phyloP scores from a whole-genome alignment of 2,113 vertebrate genomes.

The Serinus canaria region DNA sequence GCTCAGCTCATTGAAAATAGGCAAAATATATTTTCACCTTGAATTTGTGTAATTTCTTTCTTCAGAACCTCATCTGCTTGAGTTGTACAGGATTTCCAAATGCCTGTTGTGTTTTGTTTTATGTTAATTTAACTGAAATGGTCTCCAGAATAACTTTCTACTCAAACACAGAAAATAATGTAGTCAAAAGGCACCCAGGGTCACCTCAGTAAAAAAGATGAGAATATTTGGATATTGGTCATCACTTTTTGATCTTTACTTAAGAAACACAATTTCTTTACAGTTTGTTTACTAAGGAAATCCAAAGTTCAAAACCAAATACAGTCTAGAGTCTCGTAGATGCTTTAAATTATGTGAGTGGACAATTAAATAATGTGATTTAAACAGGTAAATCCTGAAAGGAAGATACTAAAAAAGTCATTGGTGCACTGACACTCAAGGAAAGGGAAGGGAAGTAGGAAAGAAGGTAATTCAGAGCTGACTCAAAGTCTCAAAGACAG shows the following conservation, averaged over 20 bases:
- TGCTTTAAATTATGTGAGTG: background rate
- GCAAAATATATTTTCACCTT: background rate
- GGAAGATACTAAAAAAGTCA: background rate
- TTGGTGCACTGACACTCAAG: background rate
- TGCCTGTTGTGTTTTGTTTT: background rate
- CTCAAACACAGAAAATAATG: background rate
- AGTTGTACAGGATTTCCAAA: background rate
- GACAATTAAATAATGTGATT: background rate
- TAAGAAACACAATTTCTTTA: background rate
- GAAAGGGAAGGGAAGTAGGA: background rate
- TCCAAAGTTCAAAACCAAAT: background rate
- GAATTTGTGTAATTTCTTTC: fast-evolving
- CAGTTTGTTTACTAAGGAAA: background rate
- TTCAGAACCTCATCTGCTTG: background rate
- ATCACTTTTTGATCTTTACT: background rate
- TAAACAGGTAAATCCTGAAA: background rate
- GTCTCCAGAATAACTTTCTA: background rate
- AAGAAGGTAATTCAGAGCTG: background rate
- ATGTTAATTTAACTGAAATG: background rate
- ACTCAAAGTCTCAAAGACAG: background rate
- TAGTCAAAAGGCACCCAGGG: background rate
- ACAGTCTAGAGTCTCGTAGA: background rate
- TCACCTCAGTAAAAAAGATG: background rate
- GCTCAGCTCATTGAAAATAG: background rate
- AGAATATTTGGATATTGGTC: background rate